Base-by-base conservation (phyloP, 2,113 vertebrate genomes). In the Saguinus midas region DNA sequence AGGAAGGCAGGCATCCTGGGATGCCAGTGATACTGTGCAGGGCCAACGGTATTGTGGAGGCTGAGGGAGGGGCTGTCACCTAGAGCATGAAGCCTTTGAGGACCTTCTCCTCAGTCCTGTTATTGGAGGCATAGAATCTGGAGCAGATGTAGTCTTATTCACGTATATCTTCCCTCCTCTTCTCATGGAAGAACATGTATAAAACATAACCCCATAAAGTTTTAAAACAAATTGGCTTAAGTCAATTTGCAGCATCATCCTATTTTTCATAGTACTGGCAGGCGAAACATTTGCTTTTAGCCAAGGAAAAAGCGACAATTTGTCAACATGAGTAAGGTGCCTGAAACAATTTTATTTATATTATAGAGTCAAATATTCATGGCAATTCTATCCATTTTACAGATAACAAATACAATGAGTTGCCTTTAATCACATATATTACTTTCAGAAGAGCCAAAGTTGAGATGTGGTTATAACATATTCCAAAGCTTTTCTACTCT, bases 21-120 rank as follows among this genome's bases (percentile, higher is more conserved):
- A 37, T 9, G 7, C 11, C 29, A 2, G 37, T 43, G 27, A 64
- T 32, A 32, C 5, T 64, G 61, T 32, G 61, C 61, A 64, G 27
- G 18, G 20, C 3, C 29, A 8, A 4, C 6, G 8, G 0, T 3
- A 16, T 3, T 40, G 52, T 50, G 37, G 29, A 48, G 8, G 5
- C 10, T 10, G 16, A 29, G 16, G 20, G 11, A 35, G 73, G 9
- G 1, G 0, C 5, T 4, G 6, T 40, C 27, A n/a, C 0, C 1
- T 64, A 70, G 57, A 87, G 29, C 6, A 20, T 6, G 25, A 37
- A 43, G 35, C 0, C 3, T 16, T 52, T 21, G 10, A 14, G 11
- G 12, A 16, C 5, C 37, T n/a, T 16, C 64, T 57, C 43, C 27
- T 83, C 1, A 0, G 0, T 8, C n/a, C 9, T 72, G 4, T 48